Percentiles rank a stretch among this genome's conserved stretches.
Evolutionary conservation across 2,888 invertebrate genomes (phyloP).

Genomic region (Xylophagus ater): DNA sequence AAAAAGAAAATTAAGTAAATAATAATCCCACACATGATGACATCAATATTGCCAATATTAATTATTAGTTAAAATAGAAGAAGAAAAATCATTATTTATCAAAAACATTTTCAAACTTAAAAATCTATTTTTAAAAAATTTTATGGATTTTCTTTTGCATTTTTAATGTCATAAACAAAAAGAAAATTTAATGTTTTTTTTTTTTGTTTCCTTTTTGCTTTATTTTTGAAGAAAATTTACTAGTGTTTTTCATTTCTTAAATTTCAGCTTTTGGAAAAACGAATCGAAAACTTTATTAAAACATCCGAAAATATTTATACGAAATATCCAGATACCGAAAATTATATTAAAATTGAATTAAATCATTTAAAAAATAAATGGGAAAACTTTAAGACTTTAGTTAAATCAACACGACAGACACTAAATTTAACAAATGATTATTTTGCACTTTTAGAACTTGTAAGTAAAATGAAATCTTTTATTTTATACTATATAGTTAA

Average conservation of each 20-base stretch:
- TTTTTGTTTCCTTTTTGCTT: too few species aligned
- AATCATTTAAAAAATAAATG: constrained; percentile 52
- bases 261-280: constrained; percentile 54
- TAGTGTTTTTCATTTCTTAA: constrained; percentile 10
- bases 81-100: too few species aligned
- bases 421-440: constrained; percentile 60
- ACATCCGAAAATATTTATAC: constrained; percentile 48
- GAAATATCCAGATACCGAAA: constrained; percentile 42
- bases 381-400: constrained; percentile 55
- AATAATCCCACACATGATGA: constrained; percentile 7
- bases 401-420: constrained; percentile 51
- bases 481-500: too few species aligned
- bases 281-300: constrained; percentile 56
- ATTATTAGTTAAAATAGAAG: too few species aligned
- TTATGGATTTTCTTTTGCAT: too few species aligned
- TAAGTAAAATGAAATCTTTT: too few species aligned
- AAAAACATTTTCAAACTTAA: too few species aligned
- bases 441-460: constrained; percentile 62
- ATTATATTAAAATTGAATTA: constrained; percentile 52
- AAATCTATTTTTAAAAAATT: too few species aligned
- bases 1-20: constrained; percentile 14
- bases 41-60: too few species aligned
- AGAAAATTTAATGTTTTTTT: too few species aligned
- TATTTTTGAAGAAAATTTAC: too few species aligned
- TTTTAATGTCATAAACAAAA: too few species aligned